phyloP scores from a whole-genome alignment of 2,888 invertebrate genomes.

The Volucella inanis region DNA sequence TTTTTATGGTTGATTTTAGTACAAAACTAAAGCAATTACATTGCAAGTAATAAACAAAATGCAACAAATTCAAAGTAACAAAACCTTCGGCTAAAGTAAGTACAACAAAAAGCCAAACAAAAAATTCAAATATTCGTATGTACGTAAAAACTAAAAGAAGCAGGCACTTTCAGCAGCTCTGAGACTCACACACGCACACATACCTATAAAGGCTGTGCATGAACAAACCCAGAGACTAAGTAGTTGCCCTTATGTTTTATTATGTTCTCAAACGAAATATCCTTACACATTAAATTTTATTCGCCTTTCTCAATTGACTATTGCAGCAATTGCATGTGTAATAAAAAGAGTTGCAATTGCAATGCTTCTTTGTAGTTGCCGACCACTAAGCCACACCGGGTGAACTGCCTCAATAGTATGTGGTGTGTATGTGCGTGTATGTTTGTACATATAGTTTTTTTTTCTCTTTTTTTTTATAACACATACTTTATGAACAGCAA shows the following conservation, averaged over 20 bases:
- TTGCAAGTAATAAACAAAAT: constrained; percentile 73
- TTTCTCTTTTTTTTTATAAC: constrained; percentile 40
- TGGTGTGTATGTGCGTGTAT: not conserved
- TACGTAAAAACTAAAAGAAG: constrained; percentile 49
- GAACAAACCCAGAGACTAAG: constrained; percentile 51
- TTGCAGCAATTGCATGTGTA: constrained; percentile 75
- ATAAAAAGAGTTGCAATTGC: constrained; percentile 69
- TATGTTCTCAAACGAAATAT: constrained; percentile 75
- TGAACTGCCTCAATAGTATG: constrained; percentile 1
- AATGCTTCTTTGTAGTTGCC: constrained; percentile 71
- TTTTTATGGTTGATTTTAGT: constrained; percentile 66
- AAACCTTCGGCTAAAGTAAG: constrained; percentile 44
- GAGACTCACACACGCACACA: constrained; percentile 39
- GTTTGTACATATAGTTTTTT: not conserved
- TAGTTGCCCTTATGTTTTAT: constrained; percentile 72
- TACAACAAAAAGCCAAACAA: constrained; percentile 27
- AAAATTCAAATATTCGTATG: constrained; percentile 21
- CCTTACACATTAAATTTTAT: constrained; percentile 75
- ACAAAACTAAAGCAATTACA: constrained; percentile 72
- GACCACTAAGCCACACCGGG: constrained; percentile 39
- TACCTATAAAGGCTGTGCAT: constrained; percentile 32
- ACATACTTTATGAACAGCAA: constrained; percentile 31
- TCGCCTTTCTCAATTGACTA: constrained; percentile 74
- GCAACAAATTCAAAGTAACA: constrained; percentile 74
- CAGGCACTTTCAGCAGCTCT: constrained; percentile 38